These are phyloP conservation scores for Manis pentadactyla DNA, from an alignment of 2,797 vertebrate genomes.

Conservation along the genomic window DNA sequence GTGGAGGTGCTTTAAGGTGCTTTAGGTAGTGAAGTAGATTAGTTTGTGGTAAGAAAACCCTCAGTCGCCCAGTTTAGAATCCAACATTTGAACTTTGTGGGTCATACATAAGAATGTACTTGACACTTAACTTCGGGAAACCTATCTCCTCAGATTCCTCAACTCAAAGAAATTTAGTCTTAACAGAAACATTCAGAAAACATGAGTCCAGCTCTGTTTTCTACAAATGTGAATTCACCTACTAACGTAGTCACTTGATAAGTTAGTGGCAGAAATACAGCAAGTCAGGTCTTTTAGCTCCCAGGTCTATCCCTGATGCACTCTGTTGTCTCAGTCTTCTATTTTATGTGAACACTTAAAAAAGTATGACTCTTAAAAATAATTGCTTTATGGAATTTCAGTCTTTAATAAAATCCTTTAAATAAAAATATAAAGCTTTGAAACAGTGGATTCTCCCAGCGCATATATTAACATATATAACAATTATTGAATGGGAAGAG, in stretches of 20 bases:
- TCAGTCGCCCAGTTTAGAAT: slow-evolving; percentile 51
- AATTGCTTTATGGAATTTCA: not conserved
- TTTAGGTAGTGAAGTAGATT: slow-evolving; percentile 65
- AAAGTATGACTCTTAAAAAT: not conserved
- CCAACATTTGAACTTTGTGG: not conserved
- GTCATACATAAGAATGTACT: not conserved
- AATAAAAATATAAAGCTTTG: not conserved
- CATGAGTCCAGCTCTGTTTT: not conserved
- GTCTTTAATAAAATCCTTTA: not conserved
- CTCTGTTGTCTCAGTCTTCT: not conserved
- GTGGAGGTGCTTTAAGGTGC: slow-evolving; percentile 67
- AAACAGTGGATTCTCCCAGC: not conserved
- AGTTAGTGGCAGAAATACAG: not conserved
- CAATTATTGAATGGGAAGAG: not conserved
- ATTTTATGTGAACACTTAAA: not conserved
- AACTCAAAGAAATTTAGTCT: slow-evolving; percentile 46
- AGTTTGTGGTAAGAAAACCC: slow-evolving; percentile 66
- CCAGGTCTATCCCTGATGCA: not conserved
- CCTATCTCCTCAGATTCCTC: not conserved
- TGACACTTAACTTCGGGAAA: not conserved
- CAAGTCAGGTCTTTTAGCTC: not conserved
- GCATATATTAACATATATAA: not conserved
- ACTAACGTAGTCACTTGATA: not conserved
- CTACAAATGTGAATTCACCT: not conserved
- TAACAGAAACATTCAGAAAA: not conserved